Evolutionary conservation across 2,888 invertebrate species (phyloP).

Genomic region (Norana najaformis): DNA sequence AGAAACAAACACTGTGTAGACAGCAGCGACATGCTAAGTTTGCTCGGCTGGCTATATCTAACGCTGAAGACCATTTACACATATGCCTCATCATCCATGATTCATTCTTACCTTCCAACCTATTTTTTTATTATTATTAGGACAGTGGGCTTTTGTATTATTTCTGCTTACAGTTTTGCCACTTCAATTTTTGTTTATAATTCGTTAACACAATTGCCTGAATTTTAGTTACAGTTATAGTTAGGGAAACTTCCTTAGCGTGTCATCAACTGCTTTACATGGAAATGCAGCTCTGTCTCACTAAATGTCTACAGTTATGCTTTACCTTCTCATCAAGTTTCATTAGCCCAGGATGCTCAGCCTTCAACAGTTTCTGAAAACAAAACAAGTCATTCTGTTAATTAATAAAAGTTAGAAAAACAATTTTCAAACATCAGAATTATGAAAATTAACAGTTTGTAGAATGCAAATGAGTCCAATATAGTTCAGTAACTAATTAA

Average conservation of each 20-base stretch:
- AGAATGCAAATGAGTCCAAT: too few species aligned
- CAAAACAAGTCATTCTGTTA: neutral
- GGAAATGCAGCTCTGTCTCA: neutral
- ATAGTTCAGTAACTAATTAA: too few species aligned
- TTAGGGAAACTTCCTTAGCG: neutral
- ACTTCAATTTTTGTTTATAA: too few species aligned
- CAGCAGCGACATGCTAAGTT: neutral
- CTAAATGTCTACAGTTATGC: too few species aligned
- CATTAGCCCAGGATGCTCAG: neutral
- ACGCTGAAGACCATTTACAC: neutral
- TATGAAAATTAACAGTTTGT: too few species aligned
- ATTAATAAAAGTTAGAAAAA: neutral
- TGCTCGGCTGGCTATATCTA: neutral
- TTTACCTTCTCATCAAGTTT: neutral
- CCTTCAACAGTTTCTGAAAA: neutral
- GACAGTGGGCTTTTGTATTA: too few species aligned
- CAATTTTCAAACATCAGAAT: too few species aligned
- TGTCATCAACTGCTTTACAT: neutral
- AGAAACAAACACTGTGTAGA: neutral
- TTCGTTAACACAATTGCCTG: neutral
- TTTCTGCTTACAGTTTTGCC: too few species aligned
- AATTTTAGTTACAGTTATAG: neutral
- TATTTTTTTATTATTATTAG: too few species aligned
- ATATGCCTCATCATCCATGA: too few species aligned
- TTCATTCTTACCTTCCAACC: neutral